Evolutionary conservation across 2,113 vertebrate species (phyloP).

Genomic region (Odocoileus hemionus): DNA sequence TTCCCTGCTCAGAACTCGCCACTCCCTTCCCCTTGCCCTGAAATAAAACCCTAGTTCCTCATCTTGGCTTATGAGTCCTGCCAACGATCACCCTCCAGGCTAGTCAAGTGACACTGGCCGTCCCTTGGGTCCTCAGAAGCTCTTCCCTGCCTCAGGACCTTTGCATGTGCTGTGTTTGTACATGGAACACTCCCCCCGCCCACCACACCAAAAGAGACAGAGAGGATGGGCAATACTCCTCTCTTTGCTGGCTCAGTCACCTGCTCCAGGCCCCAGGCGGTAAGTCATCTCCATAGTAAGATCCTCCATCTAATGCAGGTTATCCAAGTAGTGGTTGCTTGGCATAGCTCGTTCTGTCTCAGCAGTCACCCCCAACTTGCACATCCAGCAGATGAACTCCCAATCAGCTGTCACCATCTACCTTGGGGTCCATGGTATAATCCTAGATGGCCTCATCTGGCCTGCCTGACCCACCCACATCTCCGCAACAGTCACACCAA

Average conservation of each 20-base stretch:
- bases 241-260: not conserved
- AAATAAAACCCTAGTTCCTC: not conserved
- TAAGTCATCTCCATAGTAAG: not conserved
- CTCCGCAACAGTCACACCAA: not conserved
- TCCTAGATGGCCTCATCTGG: not conserved
- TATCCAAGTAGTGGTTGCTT: not conserved
- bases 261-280: not conserved
- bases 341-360: not conserved
- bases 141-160: not conserved
- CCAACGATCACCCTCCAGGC: not conserved
- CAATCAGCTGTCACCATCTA: accelerated
- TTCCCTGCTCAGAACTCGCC: not conserved
- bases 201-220: not conserved
- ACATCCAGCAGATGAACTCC: too few relatives aligned
- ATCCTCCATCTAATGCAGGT: not conserved
- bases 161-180: not conserved
- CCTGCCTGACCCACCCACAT: not conserved
- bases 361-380: not conserved
- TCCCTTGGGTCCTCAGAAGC: not conserved
- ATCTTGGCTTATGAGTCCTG: not conserved
- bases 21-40: not conserved
- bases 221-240: not conserved
- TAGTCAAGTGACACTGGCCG: not conserved
- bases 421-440: not conserved
- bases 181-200: not conserved